Conservation (phyloP, 2,888 invertebrate genomes). For the Tineola bisselliella region DNA sequence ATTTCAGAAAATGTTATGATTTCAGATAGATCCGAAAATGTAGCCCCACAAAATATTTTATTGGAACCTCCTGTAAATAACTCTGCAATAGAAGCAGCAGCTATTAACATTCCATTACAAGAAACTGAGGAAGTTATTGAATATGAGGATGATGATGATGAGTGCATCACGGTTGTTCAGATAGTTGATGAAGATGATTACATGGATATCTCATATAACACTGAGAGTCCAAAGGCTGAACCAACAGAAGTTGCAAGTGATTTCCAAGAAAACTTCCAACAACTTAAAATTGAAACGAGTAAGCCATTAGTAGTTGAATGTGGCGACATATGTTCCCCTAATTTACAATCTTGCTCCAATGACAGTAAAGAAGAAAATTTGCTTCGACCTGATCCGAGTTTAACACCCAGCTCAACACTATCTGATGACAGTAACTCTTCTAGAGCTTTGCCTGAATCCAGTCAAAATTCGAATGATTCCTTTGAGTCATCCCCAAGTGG, state of each 20-base stretch:
- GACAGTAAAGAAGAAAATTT: slow-evolving; percentile 18
- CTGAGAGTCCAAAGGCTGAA: slow-evolving; percentile 36
- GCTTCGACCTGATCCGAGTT: slow-evolving; percentile 49
- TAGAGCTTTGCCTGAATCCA: slow-evolving; percentile 38
- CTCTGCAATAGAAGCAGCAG: background rate
- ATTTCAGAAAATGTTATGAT: background rate
- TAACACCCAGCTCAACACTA: slow-evolving; percentile 53
- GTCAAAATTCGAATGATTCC: slow-evolving; percentile 52
- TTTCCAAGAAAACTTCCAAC: slow-evolving; percentile 51
- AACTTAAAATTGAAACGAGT: slow-evolving; percentile 27
- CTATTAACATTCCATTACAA: slow-evolving; percentile 9
- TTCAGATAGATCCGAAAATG: background rate
- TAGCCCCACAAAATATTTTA: background rate
- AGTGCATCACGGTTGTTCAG: slow-evolving; percentile 60
- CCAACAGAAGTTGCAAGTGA: slow-evolving; percentile 23
- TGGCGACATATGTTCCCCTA: background rate
- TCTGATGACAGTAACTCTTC: slow-evolving; percentile 61
- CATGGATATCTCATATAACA: slow-evolving; percentile 48
- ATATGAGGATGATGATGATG: slow-evolving; percentile 46
- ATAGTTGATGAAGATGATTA: slow-evolving; percentile 44
- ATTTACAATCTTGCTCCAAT: background rate
- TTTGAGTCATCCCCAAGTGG: slow-evolving; percentile 60
- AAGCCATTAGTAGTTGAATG: background rate
- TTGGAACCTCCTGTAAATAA: background rate
- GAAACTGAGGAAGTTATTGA: slow-evolving; percentile 16